A percentile compares a stretch with the other conserved stretches of the same genome.
phyloP scores from a whole-genome alignment of 2,888 invertebrate species.

The Campoplex nolae region DNA sequence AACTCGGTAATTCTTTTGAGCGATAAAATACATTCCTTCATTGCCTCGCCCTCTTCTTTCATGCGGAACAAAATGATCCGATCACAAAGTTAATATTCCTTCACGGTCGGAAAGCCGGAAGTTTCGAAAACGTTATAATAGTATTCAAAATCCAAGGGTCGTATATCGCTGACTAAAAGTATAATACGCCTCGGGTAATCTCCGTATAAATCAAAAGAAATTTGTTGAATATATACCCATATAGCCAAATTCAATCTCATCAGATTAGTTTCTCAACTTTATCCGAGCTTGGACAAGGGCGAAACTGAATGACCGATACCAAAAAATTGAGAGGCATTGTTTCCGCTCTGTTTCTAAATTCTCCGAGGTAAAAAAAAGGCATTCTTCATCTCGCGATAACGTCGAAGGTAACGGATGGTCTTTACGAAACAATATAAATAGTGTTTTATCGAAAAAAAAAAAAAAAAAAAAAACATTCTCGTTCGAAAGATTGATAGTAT shows the following conservation, averaged over 20 bases:
- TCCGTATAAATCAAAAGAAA: slow-evolving; percentile 4
- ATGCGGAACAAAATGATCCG: slow-evolving; percentile 30
- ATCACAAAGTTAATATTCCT: not conserved
- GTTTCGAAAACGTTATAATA: slow-evolving; percentile 3
- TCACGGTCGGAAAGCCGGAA: not conserved
- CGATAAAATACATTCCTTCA: not conserved
- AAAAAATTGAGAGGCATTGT: not conserved
- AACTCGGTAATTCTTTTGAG: not conserved
- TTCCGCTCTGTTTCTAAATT: not conserved
- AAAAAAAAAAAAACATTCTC: not conserved
- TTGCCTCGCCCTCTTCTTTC: slow-evolving; percentile 4
- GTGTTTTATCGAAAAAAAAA: not conserved
- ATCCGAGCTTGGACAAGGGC: not conserved
- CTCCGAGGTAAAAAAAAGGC: not conserved
- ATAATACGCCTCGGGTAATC: not conserved
- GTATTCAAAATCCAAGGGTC: not conserved
- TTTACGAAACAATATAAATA: not conserved
- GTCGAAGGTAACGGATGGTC: not conserved
- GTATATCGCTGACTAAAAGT: not conserved
- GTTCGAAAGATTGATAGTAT: not conserved
- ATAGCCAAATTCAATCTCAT: not conserved
- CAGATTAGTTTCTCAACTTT: not conserved
- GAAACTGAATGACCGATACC: not conserved
- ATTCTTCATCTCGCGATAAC: not conserved
- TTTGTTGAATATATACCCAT: not conserved